Conservation (phyloP, 1,140 invertebrate species). For the Homalodisca vitripennis region DNA sequence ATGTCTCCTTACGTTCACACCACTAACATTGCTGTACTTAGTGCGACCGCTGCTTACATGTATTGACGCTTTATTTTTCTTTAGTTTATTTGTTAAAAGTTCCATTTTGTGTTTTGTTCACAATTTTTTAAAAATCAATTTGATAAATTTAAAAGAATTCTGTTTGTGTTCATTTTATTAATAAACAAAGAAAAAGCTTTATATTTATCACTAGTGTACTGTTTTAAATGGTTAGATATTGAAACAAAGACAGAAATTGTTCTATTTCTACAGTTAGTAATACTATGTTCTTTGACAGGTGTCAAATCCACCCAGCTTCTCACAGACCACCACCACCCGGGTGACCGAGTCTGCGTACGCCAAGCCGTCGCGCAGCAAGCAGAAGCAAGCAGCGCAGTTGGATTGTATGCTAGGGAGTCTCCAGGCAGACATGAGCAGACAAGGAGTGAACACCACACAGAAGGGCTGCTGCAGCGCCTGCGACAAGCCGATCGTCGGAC, state of each 20-base stretch:
- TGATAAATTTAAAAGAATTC: too few relatives aligned
- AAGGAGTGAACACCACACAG: constrained; percentile 95
- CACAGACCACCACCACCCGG: constrained; percentile 54
- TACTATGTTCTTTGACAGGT: not conserved
- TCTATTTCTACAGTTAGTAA: too few relatives aligned
- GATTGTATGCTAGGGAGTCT: constrained; percentile 93
- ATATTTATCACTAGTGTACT: too few relatives aligned
- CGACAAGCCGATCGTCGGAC: constrained; percentile 97
- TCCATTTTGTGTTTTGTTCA: too few relatives aligned
- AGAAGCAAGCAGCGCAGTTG: constrained; percentile 60
- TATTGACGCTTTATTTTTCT: constrained; percentile 10
- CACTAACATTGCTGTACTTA: constrained; percentile 11
- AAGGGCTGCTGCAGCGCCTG: constrained; percentile 98
- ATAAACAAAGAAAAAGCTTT: too few relatives aligned
- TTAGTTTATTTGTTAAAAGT: too few relatives aligned
- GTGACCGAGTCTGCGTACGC: constrained; percentile 70
- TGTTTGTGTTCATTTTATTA: too few relatives aligned
- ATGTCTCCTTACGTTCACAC: not conserved
- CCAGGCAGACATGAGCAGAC: constrained; percentile 93
- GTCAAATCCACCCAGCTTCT: constrained; percentile 5
- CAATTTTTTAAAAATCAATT: too few relatives aligned
- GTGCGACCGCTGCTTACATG: constrained; percentile 5
- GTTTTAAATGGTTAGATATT: too few relatives aligned
- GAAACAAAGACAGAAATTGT: too few relatives aligned
- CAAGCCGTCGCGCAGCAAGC: constrained; percentile 57